phyloP scores from a whole-genome alignment of 2,888 invertebrate genomes.

The Empis livida region DNA sequence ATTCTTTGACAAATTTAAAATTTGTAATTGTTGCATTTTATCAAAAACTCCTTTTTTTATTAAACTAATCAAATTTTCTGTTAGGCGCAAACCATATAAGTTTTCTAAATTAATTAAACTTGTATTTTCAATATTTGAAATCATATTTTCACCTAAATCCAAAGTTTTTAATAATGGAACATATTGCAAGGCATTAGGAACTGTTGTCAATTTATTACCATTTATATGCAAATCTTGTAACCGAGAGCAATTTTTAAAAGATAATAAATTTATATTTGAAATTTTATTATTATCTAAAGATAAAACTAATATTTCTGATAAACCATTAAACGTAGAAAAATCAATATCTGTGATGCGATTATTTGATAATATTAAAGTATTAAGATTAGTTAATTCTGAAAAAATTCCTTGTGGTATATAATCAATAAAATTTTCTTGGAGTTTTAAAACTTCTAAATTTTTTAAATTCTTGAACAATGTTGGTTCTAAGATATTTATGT shows the following conservation, averaged over 20 bases:
- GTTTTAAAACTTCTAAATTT: slow-evolving; percentile 70
- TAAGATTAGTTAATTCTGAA: slow-evolving; percentile 81
- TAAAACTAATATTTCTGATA: slow-evolving; percentile 72
- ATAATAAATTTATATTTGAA: slow-evolving; percentile 72
- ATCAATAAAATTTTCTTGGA: slow-evolving; percentile 73
- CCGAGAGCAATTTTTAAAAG: slow-evolving; percentile 81
- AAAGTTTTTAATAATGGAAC: slow-evolving; percentile 76
- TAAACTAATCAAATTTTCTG: slow-evolving; percentile 72
- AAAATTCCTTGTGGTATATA: slow-evolving; percentile 79
- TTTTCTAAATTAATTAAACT: slow-evolving; percentile 75
- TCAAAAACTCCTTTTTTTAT: slow-evolving; percentile 68
- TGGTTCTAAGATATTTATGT: slow-evolving; percentile 66
- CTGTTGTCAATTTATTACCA: slow-evolving; percentile 67
- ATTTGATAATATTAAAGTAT: slow-evolving; percentile 73
- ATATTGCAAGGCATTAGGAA: slow-evolving; percentile 70
- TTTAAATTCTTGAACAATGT: slow-evolving; percentile 76
- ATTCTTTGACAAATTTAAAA: slow-evolving; percentile 79
- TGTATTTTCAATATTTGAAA: slow-evolving; percentile 65
- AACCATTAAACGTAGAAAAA: slow-evolving; percentile 73
- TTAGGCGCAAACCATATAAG: slow-evolving; percentile 75
- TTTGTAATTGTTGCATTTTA: slow-evolving; percentile 67
- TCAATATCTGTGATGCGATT: slow-evolving; percentile 77
- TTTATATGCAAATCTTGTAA: slow-evolving; percentile 83
- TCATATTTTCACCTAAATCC: slow-evolving; percentile 83
- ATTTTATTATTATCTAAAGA: slow-evolving; percentile 77